phyloP scores from a whole-genome alignment of 2,888 invertebrate genomes.

The Caenorhabditis wallacei region DNA sequence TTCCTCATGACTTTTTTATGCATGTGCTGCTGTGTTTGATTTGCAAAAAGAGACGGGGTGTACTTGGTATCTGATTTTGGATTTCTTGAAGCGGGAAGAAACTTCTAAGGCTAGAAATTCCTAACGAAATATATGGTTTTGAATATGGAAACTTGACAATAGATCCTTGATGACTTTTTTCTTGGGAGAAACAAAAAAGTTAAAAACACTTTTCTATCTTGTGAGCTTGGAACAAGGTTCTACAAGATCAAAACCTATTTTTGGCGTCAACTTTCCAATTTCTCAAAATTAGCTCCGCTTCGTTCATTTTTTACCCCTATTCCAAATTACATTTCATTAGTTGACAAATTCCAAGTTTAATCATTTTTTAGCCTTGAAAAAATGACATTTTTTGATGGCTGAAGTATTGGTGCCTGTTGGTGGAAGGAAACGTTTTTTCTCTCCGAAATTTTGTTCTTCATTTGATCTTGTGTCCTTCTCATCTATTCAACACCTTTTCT shows the following conservation, averaged over 20 bases:
- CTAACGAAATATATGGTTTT: no score
- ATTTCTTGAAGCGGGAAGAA: not conserved
- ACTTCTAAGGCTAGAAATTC: slow-evolving; percentile 1
- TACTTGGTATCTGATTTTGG: slow-evolving; percentile 41
- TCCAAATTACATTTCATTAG: slow-evolving; percentile 8
- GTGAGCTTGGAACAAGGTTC: no score
- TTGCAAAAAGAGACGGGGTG: slow-evolving; percentile 5
- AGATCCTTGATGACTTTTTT: no score
- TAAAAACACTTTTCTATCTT: no score
- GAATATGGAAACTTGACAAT: no score
- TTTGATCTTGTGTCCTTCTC: slow-evolving; percentile 8
- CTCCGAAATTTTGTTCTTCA: not conserved
- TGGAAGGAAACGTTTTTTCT: not conserved
- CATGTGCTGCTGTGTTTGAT: slow-evolving; percentile 7
- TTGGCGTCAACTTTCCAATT: not conserved
- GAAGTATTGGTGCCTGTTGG: slow-evolving; percentile 7
- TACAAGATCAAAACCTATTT: slow-evolving; percentile 21
- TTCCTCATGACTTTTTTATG: slow-evolving; percentile 24
- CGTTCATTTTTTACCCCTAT: slow-evolving; percentile 6
- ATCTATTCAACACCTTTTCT: not conserved
- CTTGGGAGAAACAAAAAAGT: no score
- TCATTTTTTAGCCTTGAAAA: slow-evolving; percentile 3
- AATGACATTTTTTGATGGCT: slow-evolving; percentile 31
- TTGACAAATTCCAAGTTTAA: slow-evolving; percentile 20
- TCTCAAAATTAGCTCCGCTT: not conserved